Evolutionary conservation across 2,113 vertebrate species (phyloP), one percentile per base, ranked within the genome.

Genomic region (Hymenochirus boettgeri): DNA sequence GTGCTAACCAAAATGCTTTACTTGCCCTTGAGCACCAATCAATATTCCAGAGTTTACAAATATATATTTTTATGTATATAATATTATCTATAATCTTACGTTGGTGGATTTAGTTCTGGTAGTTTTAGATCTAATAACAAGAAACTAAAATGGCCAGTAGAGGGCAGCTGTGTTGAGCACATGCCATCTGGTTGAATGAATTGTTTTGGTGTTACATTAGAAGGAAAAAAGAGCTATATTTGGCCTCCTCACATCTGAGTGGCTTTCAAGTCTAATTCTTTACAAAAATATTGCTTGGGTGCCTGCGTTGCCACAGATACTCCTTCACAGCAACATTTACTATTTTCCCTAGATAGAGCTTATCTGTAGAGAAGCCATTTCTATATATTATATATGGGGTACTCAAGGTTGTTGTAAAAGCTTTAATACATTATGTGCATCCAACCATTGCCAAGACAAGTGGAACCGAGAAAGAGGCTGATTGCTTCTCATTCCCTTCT

Each of bases 311-410:
- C 64, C 50, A 67, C 27, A 51, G 23, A 51, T 50, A 37, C 63
- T 67, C 22, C 47, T 42, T 52, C 25, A 35, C 56, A 39, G 31
- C 55, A 42, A 26, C 56, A 53, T 59, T 29, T 9, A 59, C 63
- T 50, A 26, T 57, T 67, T 57, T 57, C 47, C 56, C 64, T 42
- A 52, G 33, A 52, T 52, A 53, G 55, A 59, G 29, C 56, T 37
- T 35, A 57, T 66, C 42, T 66, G 39, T 26, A 48, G 26, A 57
- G 46, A 57, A 58, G 33, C 55, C 25, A 58, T 66, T 67, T 59
- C 64, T 67, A 67, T 59, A 67, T 59, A 67, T 67, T 67, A 67
- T 42, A 67, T 59, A 66, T 58, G 56, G 63, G 26, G 21, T 67
- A 52, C 56, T 59, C 56, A 67, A 59, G 46, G 42, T 39, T 67